These are phyloP conservation scores for Brachionichthys hirsutus DNA, from an alignment of 2,113 vertebrate species.

Conservation along the genomic window DNA sequence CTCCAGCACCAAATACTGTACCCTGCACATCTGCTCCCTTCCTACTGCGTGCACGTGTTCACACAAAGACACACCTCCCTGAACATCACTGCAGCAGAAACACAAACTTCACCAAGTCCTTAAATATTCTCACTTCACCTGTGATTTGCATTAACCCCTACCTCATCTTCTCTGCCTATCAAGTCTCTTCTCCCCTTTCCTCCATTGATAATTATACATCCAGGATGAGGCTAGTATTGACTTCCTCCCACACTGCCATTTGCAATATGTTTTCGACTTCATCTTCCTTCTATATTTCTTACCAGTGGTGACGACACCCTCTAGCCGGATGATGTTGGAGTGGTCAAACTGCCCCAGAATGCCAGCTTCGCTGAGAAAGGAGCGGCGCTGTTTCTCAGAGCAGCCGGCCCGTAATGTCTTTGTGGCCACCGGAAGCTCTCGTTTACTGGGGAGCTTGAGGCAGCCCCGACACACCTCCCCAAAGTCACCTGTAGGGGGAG, in stretches of 20 bases:
- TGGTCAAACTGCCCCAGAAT: constrained; percentile 96
- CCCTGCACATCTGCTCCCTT: constrained; percentile 73
- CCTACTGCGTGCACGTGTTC: constrained; percentile 52
- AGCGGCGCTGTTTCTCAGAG: constrained; percentile 84
- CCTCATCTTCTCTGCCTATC: constrained; percentile 45
- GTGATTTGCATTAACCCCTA: constrained; percentile 59
- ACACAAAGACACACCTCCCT: constrained; percentile 15
- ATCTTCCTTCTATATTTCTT: constrained; percentile 10
- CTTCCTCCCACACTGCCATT: constrained; percentile 8
- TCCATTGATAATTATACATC: constrained; percentile 18
- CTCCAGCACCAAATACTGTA: constrained; percentile 72
- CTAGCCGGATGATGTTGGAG: constrained; percentile 87
- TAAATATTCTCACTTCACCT: constrained; percentile 47
- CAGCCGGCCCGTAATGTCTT: constrained; percentile 85
- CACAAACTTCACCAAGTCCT: constrained; percentile 57
- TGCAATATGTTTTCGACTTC: not conserved
- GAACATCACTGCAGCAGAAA: constrained; percentile 30
- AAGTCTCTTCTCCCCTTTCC: constrained; percentile 4
- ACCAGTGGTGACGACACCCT: constrained; percentile 94
- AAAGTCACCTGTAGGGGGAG: constrained; percentile 82
- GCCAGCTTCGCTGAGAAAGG: constrained; percentile 87
- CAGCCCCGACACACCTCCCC: constrained; percentile 89
- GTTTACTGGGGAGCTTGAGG: constrained; percentile 90
- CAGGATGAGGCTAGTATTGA: not conserved
- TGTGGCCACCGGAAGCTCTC: constrained; percentile 89